These are phyloP conservation scores for Salvelinus sp. DNA, from an alignment of 2,113 vertebrate species.

Conservation along the genomic window DNA sequence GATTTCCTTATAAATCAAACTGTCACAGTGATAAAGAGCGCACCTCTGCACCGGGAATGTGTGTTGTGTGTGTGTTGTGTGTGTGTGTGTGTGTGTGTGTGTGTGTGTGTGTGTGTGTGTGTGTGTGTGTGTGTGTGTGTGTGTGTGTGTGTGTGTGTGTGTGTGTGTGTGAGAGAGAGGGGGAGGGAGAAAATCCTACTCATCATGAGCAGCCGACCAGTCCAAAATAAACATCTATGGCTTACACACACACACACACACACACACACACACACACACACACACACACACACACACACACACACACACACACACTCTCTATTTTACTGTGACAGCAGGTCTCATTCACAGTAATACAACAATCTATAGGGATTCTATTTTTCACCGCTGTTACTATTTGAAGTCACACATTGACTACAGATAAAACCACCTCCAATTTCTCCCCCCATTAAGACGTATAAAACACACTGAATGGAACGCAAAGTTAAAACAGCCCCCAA, in stretches of 20 bases:
- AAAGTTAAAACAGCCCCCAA: slow-evolving; percentile 26
- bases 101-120: slow-evolving; percentile 14
- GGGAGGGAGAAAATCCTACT: no score
- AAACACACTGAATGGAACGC: slow-evolving; percentile 59
- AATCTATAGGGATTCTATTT: slow-evolving; percentile 42
- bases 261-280: slow-evolving; percentile 6
- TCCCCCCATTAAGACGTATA: slow-evolving; percentile 37
- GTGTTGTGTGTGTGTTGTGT: neutral
- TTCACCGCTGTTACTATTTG: slow-evolving; percentile 43
- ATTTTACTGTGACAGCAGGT: neutral
- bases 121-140: neutral
- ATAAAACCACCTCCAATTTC: slow-evolving; percentile 25
- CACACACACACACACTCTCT: slow-evolving; percentile 4
- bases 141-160: slow-evolving; percentile 14
- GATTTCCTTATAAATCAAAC: slow-evolving; percentile 50
- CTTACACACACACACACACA: no score
- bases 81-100: neutral
- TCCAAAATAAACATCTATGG: no score
- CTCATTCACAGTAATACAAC: no score
- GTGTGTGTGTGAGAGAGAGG: neutral
- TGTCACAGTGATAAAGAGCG: slow-evolving; percentile 67
- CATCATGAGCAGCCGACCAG: no score
- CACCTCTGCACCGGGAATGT: slow-evolving; percentile 41
- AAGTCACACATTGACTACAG: slow-evolving; percentile 41
- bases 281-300: no score